Evolutionary conservation across 23 tunicate genomes (phyloP), one percentile per base, ranked within the genome.

Genomic region (Phallusia fumigata): DNA sequence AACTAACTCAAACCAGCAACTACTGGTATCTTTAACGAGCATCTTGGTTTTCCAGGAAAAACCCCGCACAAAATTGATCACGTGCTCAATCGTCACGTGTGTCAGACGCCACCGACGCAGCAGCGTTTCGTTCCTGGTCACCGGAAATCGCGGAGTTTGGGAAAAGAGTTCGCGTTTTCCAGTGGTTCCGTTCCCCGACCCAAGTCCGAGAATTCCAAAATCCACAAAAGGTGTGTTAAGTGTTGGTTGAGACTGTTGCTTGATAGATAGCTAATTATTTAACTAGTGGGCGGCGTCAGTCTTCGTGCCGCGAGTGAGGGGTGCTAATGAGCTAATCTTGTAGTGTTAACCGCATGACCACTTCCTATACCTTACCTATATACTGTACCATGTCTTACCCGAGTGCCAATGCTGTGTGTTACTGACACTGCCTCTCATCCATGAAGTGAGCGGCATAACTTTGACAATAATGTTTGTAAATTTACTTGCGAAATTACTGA

Each of bases 121-220:
- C 95, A 89, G 32, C 74, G 82, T 53, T 94, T 94, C 73, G 79
- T 76, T 0, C 98, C 94, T 0, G 98, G 98, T 1, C 98, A 94
- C 76, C 82, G 98, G 6, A 94, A 94, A 64, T 85, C 98, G 10
- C 80, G 80, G 26, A 89, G 94, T 81, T 74, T 94, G 36, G 98
- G 98, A 64, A 87, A 77, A 40, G 98, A 94, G 49, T 74, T 77
- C 78, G 82, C 79, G 33, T 84, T 80, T 64, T 31, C 45, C 52
- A 89, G 65, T 16, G 75, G 74, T 18, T 52, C 80, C 19, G 73
- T 30, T 50, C 5, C 65, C 0, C 65, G 91, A 78, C 86, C 90
- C 32, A 80, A 85, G 65, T 65, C 83, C 19, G 97, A 92, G 19
- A 35, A 76, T 19, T 58, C 90, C 26, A 93, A 93, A 82, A 81